Conservation (phyloP, 2,888 invertebrate species). For the Stomorhina lunata region DNA sequence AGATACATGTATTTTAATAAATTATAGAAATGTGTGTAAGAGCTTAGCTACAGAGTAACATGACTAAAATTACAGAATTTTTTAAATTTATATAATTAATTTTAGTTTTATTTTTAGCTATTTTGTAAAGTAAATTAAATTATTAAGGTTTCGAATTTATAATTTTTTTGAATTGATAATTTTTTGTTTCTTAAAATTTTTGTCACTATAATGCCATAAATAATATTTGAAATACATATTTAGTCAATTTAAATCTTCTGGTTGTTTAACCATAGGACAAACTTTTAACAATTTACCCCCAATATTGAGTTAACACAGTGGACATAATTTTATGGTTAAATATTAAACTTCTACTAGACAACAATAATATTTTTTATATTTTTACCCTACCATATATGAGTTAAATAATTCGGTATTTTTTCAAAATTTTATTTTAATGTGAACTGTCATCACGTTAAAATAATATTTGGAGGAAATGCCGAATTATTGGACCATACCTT, state of each 20-base stretch:
- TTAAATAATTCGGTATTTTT: too few species aligned
- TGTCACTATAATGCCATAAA: background rate
- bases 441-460: too few species aligned
- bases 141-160: too few species aligned
- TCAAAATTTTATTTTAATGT: too few species aligned
- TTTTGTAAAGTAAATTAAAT: background rate
- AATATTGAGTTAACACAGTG: background rate
- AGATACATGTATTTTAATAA: background rate
- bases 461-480: too few species aligned
- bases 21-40: background rate
- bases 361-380: too few species aligned
- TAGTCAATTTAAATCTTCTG: constrained; percentile 1
- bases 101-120: too few species aligned
- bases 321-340: background rate
- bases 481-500: too few species aligned
- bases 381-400: too few species aligned
- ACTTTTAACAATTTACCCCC: constrained; percentile 15
- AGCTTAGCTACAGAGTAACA: background rate
- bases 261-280: constrained; percentile 24
- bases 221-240: constrained; percentile 13
- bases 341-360: too few species aligned
- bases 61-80: background rate
- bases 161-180: too few species aligned
- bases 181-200: background rate
- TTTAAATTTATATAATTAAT: too few species aligned